Percentiles rank a stretch among this genome's conserved stretches.
Evolutionary conservation across 2,888 invertebrate genomes (phyloP).

Genomic region (Drosophila tripunctata): DNA sequence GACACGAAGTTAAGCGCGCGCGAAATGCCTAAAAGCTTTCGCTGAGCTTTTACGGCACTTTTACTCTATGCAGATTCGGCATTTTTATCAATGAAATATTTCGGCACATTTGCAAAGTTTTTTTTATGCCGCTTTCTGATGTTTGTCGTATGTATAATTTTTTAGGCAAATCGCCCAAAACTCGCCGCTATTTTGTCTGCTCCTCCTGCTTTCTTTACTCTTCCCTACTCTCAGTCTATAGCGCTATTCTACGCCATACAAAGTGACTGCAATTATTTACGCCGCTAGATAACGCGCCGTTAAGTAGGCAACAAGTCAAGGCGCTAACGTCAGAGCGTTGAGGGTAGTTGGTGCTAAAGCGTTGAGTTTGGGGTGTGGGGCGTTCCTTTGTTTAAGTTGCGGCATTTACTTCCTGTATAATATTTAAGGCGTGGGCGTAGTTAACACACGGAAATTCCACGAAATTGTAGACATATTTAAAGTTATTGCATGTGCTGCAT

Average conservation of each 20-base stretch:
- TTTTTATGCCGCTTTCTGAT: slow-evolving; percentile 35
- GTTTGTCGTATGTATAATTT: slow-evolving; percentile 54
- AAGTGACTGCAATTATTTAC: slow-evolving; percentile 62
- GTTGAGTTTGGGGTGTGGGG: background rate
- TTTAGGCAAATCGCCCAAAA: slow-evolving; percentile 26
- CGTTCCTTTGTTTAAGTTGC: background rate
- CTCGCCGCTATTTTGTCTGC: background rate
- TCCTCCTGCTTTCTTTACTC: too few species aligned
- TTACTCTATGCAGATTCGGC: background rate
- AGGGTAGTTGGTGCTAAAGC: too few species aligned
- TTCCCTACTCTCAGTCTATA: too few species aligned
- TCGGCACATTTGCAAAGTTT: slow-evolving; percentile 61
- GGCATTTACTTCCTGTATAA: slow-evolving; percentile 50
- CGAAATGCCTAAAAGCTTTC: slow-evolving; percentile 73
- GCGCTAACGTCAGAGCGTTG: slow-evolving; percentile 5
- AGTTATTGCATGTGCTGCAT: too few species aligned
- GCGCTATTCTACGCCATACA: slow-evolving; percentile 10
- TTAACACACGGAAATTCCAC: too few species aligned
- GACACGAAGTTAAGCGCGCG: slow-evolving; percentile 53
- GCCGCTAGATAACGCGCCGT: slow-evolving; percentile 45
- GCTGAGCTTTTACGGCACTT: slow-evolving; percentile 53
- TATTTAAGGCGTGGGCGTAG: slow-evolving; percentile 36
- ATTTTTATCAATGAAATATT: slow-evolving; percentile 79
- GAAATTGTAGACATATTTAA: too few species aligned
- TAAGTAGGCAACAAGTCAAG: slow-evolving; percentile 58